Conservation (phyloP, 2,113 vertebrate genomes). For the Odocoileus virginianus region DNA sequence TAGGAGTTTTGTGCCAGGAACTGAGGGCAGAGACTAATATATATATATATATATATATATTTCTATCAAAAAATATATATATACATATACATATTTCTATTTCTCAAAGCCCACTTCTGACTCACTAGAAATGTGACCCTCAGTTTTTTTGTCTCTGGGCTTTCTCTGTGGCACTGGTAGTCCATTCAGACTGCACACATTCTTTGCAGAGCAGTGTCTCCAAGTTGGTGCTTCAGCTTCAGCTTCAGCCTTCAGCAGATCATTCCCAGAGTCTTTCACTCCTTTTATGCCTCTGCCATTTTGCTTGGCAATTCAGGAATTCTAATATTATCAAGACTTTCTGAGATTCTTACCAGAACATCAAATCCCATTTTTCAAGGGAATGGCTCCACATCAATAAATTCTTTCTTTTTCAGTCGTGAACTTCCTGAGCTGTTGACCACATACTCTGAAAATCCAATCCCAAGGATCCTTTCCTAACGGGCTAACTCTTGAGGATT, state of each 20-base stretch:
- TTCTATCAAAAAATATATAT: not conserved
- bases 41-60: not conserved
- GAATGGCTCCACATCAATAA: not conserved
- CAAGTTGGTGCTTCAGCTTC: not conserved
- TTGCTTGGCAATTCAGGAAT: not conserved
- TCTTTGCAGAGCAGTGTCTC: not conserved
- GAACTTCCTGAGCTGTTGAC: not conserved
- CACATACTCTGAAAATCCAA: not conserved
- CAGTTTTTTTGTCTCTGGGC: not conserved
- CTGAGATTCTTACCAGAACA: not conserved
- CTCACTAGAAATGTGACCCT: not conserved
- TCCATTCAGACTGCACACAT: not conserved
- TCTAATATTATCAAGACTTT: not conserved
- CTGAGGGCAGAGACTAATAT: not conserved
- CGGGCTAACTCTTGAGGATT: not conserved
- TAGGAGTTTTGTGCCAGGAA: not conserved
- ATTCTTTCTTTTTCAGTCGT: not conserved
- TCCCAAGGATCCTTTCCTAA: not conserved
- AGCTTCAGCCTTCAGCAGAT: not conserved
- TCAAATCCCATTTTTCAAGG: not conserved
- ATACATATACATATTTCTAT: not conserved
- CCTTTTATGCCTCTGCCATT: not conserved
- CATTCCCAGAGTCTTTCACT: not conserved
- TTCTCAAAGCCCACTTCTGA: not conserved
- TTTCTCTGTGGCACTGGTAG: too few relatives aligned